Evolutionary conservation across 1,140 invertebrate species (phyloP).

Genomic region (Drosophila parabipectinata): DNA sequence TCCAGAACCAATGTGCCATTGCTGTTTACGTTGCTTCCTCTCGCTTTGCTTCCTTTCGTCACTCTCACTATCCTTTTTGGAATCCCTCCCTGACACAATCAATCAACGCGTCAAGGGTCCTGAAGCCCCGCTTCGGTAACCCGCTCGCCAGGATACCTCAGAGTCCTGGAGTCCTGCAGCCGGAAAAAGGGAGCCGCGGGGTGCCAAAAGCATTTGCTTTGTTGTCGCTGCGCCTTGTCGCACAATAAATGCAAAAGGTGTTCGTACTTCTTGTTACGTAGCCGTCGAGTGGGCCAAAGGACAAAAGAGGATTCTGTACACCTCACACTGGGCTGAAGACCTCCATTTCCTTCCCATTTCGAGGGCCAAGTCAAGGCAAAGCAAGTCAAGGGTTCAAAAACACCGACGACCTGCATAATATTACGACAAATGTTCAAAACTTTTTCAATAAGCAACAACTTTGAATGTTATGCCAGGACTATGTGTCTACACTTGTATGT

Average conservation of each 20-base stretch:
- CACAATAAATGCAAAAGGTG: constrained; percentile 76
- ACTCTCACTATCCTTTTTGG: constrained; percentile 1
- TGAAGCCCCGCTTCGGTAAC: background rate
- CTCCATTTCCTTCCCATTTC: background rate
- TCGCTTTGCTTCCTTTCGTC: constrained; percentile 1
- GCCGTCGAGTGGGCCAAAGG: constrained; percentile 51
- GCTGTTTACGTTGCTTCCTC: constrained; percentile 16
- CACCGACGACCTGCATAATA: constrained; percentile 71
- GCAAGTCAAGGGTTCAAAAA: constrained; percentile 38
- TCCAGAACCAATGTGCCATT: constrained; percentile 45
- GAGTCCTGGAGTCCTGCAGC: background rate
- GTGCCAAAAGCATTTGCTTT: constrained; percentile 55
- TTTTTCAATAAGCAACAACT: constrained; percentile 77
- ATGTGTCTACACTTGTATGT: background rate
- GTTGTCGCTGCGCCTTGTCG: constrained; percentile 42
- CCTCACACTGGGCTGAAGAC: constrained; percentile 49
- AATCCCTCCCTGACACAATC: constrained; percentile 57
- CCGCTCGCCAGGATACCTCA: constrained; percentile 7
- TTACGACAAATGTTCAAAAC: constrained; percentile 75
- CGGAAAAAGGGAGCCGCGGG: background rate
- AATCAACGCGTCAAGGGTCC: constrained; percentile 72
- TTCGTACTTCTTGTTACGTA: constrained; percentile 48
- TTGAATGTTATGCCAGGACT: constrained; percentile 59
- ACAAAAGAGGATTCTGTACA: constrained; percentile 44
- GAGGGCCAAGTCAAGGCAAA: constrained; percentile 35